Conservation (phyloP, 2,888 invertebrate species). For the Mycalesis mineus region DNA sequence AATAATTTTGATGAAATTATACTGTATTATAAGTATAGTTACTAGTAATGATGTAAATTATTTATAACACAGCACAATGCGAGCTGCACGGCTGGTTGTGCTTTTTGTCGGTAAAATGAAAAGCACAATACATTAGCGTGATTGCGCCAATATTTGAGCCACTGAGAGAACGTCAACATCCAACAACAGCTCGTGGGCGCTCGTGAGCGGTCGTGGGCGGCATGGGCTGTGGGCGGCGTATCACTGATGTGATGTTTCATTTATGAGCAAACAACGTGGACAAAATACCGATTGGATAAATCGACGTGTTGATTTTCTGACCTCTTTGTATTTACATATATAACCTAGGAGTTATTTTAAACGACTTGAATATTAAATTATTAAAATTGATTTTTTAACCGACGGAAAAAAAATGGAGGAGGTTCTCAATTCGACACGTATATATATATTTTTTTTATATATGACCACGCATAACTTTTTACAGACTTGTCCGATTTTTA, state of each 20-base stretch:
- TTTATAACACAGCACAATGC: neutral
- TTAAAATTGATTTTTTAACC: no score
- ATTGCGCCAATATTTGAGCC: constrained; percentile 33
- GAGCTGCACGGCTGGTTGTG: neutral
- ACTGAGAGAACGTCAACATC: constrained; percentile 33
- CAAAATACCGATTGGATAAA: neutral
- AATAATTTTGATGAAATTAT: no score
- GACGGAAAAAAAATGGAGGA: no score
- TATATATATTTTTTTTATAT: no score
- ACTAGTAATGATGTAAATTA: neutral
- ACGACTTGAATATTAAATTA: no score
- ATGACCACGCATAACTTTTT: no score
- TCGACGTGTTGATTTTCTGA: neutral
- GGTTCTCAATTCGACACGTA: no score
- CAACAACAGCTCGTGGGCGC: constrained; percentile 19
- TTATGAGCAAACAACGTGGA: neutral
- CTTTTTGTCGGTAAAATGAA: neutral
- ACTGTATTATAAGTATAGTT: no score
- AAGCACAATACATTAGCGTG: constrained; percentile 30
- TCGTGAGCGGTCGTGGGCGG: neutral
- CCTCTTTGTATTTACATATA: neutral
- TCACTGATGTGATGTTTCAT: neutral
- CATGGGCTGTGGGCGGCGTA: neutral
- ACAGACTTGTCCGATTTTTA: no score
- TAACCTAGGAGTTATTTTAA: no score